A percentile compares a stretch with the other conserved stretches of the same genome.
Evolutionary conservation across 1,140 invertebrate genomes (phyloP).

Genomic region (Berghia stephanieae): DNA sequence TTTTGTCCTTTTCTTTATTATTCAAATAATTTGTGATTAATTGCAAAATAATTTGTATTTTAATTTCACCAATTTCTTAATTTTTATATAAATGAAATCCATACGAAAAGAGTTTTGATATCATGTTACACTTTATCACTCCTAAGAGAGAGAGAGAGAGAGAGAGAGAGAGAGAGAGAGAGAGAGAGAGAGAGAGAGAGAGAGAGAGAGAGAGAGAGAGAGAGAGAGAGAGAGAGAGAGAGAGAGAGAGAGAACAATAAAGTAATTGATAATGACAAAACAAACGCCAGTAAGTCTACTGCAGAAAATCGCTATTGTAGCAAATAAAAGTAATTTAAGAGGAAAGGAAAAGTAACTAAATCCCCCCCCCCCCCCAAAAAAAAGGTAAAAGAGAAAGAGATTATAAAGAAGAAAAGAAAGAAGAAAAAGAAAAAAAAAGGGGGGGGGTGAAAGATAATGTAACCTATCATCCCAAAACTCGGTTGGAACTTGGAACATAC

Average conservation of each 20-base stretch:
- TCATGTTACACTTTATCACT: background rate
- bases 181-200: background rate
- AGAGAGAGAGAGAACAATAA: background rate
- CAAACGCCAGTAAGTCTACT: too few relatives aligned
- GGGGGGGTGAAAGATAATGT: background rate
- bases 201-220: background rate
- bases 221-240: background rate
- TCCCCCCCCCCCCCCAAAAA: too few relatives aligned
- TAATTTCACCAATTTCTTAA: background rate
- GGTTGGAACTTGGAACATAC: background rate
- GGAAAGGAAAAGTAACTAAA: too few relatives aligned
- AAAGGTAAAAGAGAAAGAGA: too few relatives aligned
- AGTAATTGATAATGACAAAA: too few relatives aligned
- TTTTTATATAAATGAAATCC: too few relatives aligned
- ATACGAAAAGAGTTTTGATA: background rate
- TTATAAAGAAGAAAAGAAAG: too few relatives aligned
- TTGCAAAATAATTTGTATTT: conserved; percentile 1
- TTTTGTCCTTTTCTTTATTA: background rate
- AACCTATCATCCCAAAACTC: background rate
- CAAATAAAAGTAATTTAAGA: too few relatives aligned
- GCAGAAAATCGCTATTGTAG: too few relatives aligned
- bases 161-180: background rate
- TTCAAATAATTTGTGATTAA: too few relatives aligned
- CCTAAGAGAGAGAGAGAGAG: background rate
- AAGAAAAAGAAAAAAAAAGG: background rate